These are phyloP conservation scores for Drosophila takahashii DNA, from an alignment of 1,140 invertebrate species.

Conservation along the genomic window DNA sequence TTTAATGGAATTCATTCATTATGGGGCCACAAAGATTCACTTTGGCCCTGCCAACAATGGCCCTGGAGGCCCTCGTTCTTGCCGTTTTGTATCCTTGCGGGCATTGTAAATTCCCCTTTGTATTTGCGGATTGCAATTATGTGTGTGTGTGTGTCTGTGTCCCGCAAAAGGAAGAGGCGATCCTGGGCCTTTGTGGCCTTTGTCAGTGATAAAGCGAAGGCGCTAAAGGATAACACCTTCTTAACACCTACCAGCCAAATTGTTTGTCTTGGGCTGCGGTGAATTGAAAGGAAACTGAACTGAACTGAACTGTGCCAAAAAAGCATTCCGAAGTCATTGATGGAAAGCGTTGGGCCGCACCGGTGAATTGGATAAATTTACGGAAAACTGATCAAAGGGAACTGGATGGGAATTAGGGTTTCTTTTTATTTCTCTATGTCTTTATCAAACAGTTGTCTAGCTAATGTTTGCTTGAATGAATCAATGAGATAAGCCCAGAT, in stretches of 20 bases:
- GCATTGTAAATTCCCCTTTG: conserved; percentile 72
- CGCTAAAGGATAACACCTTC: conserved; percentile 84
- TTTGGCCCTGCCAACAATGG: conserved; percentile 37
- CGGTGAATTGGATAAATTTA: neutral
- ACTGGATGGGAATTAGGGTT: neutral
- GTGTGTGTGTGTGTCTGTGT: conserved; percentile 23
- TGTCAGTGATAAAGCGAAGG: conserved; percentile 74
- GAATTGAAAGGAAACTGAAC: conserved; percentile 27
- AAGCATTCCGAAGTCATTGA: conserved; percentile 54
- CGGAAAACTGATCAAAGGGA: neutral
- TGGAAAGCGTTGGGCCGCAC: conserved; percentile 1
- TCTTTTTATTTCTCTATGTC: neutral
- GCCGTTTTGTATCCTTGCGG: conserved; percentile 53
- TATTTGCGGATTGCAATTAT: conserved; percentile 69
- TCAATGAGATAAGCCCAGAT: neutral
- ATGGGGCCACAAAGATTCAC: conserved; percentile 66
- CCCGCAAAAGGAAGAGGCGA: conserved; percentile 38
- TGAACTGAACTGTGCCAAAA: conserved; percentile 13
- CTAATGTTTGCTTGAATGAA: neutral
- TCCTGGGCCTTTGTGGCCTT: conserved; percentile 54
- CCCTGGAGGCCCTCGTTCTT: conserved; percentile 34
- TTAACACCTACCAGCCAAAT: conserved; percentile 72
- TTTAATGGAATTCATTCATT: conserved; percentile 84
- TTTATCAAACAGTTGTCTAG: neutral
- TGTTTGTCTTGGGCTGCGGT: conserved; percentile 44